Evolutionary conservation across 2,113 vertebrate species (phyloP).

Genomic region (Psephotus haematonotus): DNA sequence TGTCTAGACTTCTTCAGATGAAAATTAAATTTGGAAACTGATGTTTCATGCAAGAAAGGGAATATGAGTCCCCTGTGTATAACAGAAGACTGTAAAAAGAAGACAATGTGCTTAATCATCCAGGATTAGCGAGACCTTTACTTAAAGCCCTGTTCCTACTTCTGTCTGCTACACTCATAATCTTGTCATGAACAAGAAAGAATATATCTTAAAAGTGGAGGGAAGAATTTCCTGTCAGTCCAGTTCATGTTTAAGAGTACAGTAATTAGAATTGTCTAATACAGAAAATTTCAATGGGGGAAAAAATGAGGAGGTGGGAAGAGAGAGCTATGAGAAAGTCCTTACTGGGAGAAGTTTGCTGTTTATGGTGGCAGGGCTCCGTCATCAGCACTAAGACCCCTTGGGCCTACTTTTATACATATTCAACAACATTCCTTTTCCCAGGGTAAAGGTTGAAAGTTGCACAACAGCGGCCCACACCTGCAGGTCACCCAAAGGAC

Average conservation of each 20-base stretch:
- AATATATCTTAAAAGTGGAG: not conserved
- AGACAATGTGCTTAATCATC: not conserved
- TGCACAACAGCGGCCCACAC: not conserved
- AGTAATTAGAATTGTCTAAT: not conserved
- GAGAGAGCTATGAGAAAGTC: not conserved
- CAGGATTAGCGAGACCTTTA: not conserved
- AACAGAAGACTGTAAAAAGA: not conserved
- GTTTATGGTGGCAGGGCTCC: not conserved
- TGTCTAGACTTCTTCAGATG: not conserved
- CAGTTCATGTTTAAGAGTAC: not conserved
- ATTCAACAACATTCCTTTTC: not conserved
- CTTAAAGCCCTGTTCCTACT: not conserved
- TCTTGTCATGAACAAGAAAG: not conserved
- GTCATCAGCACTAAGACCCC: rapidly evolving
- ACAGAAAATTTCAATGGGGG: not conserved
- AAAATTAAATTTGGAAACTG: not conserved
- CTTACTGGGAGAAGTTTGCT: not conserved
- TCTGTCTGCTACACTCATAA: not conserved
- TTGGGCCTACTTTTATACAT: not conserved
- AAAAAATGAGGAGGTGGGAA: not conserved
- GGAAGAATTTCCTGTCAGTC: not conserved
- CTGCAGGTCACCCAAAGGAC: not conserved
- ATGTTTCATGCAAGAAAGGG: not conserved
- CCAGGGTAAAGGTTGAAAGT: not conserved
- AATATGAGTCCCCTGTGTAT: not conserved